These are phyloP conservation scores for Onychostruthus taczanowskii DNA, from an alignment of 2,113 vertebrate species.

Conservation along the genomic window DNA sequence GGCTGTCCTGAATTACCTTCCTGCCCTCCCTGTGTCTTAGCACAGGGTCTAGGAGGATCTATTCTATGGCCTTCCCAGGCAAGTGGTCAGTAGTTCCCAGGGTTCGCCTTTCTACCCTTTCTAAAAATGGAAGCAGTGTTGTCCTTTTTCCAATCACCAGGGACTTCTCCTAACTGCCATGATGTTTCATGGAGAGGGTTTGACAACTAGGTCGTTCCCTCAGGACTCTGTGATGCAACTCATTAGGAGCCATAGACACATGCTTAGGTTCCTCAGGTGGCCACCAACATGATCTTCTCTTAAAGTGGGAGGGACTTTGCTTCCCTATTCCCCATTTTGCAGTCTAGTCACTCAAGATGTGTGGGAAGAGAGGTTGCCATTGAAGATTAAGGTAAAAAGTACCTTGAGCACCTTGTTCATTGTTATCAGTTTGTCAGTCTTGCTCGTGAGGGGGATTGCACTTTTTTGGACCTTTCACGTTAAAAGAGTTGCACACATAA, in stretches of 20 bases:
- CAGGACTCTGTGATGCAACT: neutral
- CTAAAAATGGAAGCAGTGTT: neutral
- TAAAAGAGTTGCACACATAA: neutral
- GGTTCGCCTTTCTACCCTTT: neutral
- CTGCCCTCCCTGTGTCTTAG: neutral
- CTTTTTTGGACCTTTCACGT: neutral
- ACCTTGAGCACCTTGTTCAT: neutral
- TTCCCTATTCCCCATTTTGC: neutral
- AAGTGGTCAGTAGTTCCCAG: neutral
- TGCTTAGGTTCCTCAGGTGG: neutral
- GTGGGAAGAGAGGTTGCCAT: neutral
- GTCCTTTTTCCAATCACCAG: neutral
- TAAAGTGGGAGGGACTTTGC: neutral
- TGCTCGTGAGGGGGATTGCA: neutral
- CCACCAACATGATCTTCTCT: neutral
- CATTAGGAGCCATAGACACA: neutral
- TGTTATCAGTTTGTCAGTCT: neutral
- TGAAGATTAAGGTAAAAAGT: neutral
- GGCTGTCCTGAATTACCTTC: neutral
- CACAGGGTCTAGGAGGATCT: neutral
- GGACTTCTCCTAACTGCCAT: neutral
- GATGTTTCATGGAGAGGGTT: neutral
- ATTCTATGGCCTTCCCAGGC: neutral
- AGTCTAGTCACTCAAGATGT: accelerated
- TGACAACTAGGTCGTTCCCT: neutral